phyloP scores from a whole-genome alignment of 2,797 vertebrate genomes.

The Cryptoprocta ferox region DNA sequence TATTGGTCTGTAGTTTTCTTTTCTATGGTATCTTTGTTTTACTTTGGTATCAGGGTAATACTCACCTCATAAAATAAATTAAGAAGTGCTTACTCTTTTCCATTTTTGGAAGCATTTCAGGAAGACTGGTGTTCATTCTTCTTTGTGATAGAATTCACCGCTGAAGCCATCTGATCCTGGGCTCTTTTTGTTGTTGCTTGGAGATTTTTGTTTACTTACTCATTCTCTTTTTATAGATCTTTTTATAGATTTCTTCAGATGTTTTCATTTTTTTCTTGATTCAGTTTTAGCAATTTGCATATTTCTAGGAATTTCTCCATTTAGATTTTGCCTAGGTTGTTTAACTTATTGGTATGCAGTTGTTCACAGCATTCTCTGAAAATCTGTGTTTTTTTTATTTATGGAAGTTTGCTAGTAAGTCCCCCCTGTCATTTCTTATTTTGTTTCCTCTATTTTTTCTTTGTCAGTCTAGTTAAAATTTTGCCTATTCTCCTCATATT shows the following conservation, averaged over 20 bases:
- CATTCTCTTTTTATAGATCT: neutral
- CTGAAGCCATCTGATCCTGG: neutral
- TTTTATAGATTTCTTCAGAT: neutral
- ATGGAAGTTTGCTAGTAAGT: neutral
- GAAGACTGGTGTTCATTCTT: neutral
- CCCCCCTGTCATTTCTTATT: neutral
- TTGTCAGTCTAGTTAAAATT: neutral
- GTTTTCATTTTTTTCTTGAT: neutral
- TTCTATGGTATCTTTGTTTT: neutral
- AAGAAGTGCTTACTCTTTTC: neutral
- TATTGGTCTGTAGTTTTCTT: neutral
- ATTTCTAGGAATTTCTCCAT: neutral
- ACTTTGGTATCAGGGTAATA: neutral
- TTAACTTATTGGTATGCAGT: neutral
- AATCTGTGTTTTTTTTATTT: neutral
- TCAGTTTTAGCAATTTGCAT: neutral
- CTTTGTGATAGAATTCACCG: neutral
- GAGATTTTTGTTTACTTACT: neutral
- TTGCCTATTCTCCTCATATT: neutral
- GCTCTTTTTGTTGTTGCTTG: neutral
- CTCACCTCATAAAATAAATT: neutral
- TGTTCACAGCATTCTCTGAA: neutral
- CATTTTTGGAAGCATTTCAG: neutral
- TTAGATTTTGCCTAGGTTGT: neutral
- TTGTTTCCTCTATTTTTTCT: neutral